Evolutionary conservation across 2,888 invertebrate genomes (phyloP).

Genomic region (Glomeris marginata): DNA sequence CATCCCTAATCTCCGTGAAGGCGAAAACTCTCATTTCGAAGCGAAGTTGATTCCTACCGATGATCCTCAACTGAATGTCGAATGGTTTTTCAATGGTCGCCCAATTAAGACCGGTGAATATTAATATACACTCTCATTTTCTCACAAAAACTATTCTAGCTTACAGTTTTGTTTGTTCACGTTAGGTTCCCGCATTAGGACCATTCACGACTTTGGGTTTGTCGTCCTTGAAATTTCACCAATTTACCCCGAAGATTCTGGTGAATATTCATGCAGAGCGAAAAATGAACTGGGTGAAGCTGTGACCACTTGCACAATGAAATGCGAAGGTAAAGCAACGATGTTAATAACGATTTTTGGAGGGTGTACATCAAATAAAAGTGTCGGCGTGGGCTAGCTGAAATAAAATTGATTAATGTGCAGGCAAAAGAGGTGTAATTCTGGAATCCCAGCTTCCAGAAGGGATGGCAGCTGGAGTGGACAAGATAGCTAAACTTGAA

Average conservation of each 20-base stretch:
- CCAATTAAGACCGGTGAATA: conserved; percentile 24
- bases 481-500: conserved; percentile 81
- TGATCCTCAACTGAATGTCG: conserved; percentile 77
- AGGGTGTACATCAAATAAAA: neutral
- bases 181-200: conserved; percentile 84
- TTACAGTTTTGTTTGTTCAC: conserved; percentile 26
- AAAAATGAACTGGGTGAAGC: conserved; percentile 80
- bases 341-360: neutral
- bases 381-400: neutral
- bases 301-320: conserved; percentile 36
- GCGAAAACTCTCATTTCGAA: conserved; percentile 71
- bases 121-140: neutral
- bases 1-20: conserved; percentile 71
- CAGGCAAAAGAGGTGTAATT: conserved; percentile 66
- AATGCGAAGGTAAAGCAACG: conserved; percentile 21
- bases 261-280: conserved; percentile 54
- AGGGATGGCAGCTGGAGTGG: conserved; percentile 85
- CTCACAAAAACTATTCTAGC: too few relatives aligned
- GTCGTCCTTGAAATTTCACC: conserved; percentile 95
- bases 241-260: conserved; percentile 90
- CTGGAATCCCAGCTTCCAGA: conserved; percentile 80
- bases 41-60: conserved; percentile 76
- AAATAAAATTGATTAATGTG: neutral
- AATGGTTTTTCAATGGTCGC: conserved; percentile 83
- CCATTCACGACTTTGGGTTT: conserved; percentile 95